phyloP scores from a whole-genome alignment of 2,113 vertebrate genomes.

The Fregata magnificens region DNA sequence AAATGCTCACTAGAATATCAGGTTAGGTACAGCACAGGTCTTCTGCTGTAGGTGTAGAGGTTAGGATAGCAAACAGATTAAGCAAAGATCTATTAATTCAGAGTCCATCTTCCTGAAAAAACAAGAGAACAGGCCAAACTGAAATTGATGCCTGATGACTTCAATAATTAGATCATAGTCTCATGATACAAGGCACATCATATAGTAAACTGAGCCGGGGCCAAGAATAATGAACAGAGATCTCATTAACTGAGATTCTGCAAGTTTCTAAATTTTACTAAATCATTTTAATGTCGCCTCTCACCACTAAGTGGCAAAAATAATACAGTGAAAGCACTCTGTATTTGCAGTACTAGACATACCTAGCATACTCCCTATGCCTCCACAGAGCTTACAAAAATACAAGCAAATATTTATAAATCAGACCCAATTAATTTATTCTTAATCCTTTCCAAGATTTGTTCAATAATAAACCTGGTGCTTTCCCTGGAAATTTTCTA shows the following conservation, averaged over 20 bases:
- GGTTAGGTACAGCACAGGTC: neutral
- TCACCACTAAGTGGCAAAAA: conserved; percentile 47
- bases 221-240: conserved; percentile 43
- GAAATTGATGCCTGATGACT: neutral
- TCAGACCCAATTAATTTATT: neutral
- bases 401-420: conserved; percentile 41
- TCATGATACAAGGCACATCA: neutral
- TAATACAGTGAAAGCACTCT: conserved; percentile 39
- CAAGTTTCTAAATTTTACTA: conserved; percentile 39
- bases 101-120: neutral
- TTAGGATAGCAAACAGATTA: neutral
- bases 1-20: neutral
- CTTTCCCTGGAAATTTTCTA: conserved; percentile 7
- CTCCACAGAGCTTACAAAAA: conserved; percentile 23
- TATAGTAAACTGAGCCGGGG: neutral
- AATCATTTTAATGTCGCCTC: conserved; percentile 35
- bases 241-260: conserved; percentile 33
- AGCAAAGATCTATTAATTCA: neutral
- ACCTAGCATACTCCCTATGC: neutral
- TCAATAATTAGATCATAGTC: conserved; percentile 38
- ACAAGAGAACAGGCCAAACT: neutral
- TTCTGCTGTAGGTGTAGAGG: neutral
- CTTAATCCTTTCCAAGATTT: neutral
- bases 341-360: conserved; percentile 17
- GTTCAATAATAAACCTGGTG: neutral